These are phyloP conservation scores for Zonotrichia leucophrys DNA, from an alignment of 2,113 vertebrate genomes.

Conservation along the genomic window DNA sequence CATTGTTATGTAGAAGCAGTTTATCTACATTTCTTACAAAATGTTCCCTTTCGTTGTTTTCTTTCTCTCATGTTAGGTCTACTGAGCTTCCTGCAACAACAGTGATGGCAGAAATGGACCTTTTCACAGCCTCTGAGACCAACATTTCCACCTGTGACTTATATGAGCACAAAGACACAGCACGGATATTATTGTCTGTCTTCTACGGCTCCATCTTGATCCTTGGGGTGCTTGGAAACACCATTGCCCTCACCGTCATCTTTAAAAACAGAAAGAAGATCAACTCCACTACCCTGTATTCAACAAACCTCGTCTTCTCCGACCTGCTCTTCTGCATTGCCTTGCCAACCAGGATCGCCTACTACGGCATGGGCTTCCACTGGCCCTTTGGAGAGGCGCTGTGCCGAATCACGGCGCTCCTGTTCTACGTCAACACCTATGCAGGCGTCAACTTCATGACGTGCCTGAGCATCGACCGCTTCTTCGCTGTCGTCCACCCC, in stretches of 20 bases:
- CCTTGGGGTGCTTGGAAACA: constrained; percentile 86
- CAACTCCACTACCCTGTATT: constrained; percentile 96
- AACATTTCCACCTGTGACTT: constrained; percentile 75
- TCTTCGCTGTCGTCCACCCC: constrained; percentile 91
- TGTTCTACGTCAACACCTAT: constrained; percentile 96
- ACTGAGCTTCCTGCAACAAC: constrained; percentile 13
- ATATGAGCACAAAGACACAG: constrained; percentile 82
- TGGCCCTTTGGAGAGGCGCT: constrained; percentile 84
- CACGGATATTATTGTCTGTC: constrained; percentile 82
- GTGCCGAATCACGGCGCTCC: constrained; percentile 82
- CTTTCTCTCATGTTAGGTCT: constrained; percentile 13
- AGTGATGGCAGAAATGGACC: constrained; percentile 35
- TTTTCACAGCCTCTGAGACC: not conserved
- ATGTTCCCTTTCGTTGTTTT: not conserved
- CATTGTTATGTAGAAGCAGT: not conserved
- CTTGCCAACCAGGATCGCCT: constrained; percentile 85
- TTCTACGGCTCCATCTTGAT: constrained; percentile 84
- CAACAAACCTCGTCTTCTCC: constrained; percentile 91
- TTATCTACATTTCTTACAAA: constrained; percentile 5
- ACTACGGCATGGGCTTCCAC: constrained; percentile 90
- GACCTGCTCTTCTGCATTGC: constrained; percentile 90
- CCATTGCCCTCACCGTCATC: constrained; percentile 88
- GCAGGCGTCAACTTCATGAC: constrained; percentile 97
- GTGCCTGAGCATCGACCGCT: constrained; percentile 92
- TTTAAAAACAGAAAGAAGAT: constrained; percentile 91